phyloP scores from a whole-genome alignment of 2,113 vertebrate genomes.

The Carlito syrichta region DNA sequence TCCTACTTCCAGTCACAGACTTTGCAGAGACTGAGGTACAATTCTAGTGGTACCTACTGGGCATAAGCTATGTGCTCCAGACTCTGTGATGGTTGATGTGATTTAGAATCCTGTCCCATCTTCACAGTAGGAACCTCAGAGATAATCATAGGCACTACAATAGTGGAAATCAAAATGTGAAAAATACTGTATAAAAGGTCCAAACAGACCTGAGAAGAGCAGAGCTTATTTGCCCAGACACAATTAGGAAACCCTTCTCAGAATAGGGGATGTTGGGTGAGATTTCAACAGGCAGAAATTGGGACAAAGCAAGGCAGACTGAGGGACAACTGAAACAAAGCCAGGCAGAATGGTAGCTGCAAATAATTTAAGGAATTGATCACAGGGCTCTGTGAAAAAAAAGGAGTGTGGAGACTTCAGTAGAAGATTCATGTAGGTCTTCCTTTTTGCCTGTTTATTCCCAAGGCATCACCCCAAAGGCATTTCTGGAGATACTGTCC shows the following conservation, averaged over 20 bases:
- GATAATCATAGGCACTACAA: background rate
- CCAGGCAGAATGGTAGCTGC: background rate
- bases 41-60: background rate
- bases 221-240: background rate
- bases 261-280: background rate
- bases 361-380: background rate
- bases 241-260: background rate
- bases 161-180: background rate
- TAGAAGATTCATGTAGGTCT: background rate
- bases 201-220: background rate
- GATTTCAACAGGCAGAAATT: background rate
- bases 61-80: background rate
- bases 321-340: background rate
- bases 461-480: background rate
- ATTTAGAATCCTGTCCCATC: background rate
- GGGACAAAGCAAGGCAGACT: background rate
- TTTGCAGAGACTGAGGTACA: background rate
- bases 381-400: no score
- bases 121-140: background rate
- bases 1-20: fast-evolving
- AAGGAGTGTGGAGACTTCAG: background rate
- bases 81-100: background rate
- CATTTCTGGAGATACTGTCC: background rate
- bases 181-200: background rate
- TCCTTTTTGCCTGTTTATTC: background rate